Conservation (phyloP, 2,113 vertebrate species). For the Pedetes capensis region DNA sequence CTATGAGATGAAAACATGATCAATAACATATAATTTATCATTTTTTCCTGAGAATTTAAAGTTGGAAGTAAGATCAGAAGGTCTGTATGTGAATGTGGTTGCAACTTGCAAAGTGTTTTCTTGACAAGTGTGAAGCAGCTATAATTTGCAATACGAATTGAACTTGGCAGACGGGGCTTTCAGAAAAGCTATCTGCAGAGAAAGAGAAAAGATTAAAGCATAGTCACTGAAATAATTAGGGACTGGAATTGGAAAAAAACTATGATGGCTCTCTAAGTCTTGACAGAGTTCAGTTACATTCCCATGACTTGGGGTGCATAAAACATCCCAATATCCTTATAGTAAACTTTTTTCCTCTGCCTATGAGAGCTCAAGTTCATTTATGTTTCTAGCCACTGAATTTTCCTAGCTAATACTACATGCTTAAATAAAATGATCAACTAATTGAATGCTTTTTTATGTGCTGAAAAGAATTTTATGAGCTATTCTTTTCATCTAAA, state of each 20-base stretch:
- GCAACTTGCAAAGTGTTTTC: not conserved
- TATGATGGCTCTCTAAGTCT: not conserved
- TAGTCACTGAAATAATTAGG: not conserved
- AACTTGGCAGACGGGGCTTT: not conserved
- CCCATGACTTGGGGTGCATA: not conserved
- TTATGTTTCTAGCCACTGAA: not conserved
- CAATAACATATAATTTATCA: not conserved
- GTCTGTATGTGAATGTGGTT: not conserved
- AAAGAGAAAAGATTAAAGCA: not conserved
- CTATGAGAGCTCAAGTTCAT: not conserved
- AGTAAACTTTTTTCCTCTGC: not conserved
- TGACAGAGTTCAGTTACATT: not conserved
- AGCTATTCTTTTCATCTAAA: not conserved
- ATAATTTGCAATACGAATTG: not conserved
- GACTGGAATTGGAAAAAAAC: not conserved
- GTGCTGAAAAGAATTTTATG: slow-evolving; percentile 16
- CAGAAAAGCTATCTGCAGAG: not conserved
- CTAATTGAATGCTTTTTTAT: not conserved
- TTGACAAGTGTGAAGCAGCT: not conserved
- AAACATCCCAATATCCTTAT: not conserved
- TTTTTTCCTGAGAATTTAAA: not conserved
- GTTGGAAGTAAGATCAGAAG: not conserved
- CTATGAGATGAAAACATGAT: not conserved
- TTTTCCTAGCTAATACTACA: not conserved
- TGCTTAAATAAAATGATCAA: not conserved